Conservation (phyloP, 1,140 invertebrate species). For the Papilio aristodemus region DNA sequence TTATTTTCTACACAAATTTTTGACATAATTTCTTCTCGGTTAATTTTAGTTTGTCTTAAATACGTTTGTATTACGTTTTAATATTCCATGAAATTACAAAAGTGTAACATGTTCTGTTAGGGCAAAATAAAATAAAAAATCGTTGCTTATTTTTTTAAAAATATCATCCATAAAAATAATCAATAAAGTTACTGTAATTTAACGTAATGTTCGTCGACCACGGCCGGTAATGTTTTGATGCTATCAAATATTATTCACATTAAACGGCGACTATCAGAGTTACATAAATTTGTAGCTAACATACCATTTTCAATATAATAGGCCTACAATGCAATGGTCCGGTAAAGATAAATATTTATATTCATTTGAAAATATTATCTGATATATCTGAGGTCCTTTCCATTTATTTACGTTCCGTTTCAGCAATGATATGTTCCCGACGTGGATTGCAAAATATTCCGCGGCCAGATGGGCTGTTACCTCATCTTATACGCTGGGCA, state of each 20-base stretch:
- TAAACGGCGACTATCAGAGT: not conserved
- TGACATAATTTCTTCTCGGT: conserved; percentile 5
- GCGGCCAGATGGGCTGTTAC: conserved; percentile 54
- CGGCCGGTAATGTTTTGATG: not conserved
- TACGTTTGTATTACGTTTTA: too few species aligned
- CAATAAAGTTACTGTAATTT: not conserved
- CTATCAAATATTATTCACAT: conserved; percentile 5
- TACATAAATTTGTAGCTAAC: conserved; percentile 10
- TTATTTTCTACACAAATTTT: not conserved
- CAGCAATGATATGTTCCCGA: conserved; percentile 33
- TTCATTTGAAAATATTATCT: conserved; percentile 23
- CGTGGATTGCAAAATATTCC: conserved; percentile 57
- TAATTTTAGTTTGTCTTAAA: too few species aligned
- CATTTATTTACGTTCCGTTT: conserved; percentile 28
- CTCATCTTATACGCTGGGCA: conserved; percentile 50
- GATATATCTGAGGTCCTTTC: conserved; percentile 8
- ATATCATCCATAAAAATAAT: too few species aligned
- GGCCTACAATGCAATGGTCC: conserved; percentile 1
- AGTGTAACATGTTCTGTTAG: too few species aligned
- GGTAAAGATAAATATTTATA: conserved; percentile 14
- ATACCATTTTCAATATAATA: conserved; percentile 20
- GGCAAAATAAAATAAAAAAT: too few species aligned
- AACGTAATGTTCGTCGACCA: not conserved
- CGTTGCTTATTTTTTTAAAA: too few species aligned
- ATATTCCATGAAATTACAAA: too few species aligned